Percentiles rank a stretch among this genome's conserved stretches.
Conservation (phyloP, 1,140 invertebrate species). For the Drosophila nasuta region DNA sequence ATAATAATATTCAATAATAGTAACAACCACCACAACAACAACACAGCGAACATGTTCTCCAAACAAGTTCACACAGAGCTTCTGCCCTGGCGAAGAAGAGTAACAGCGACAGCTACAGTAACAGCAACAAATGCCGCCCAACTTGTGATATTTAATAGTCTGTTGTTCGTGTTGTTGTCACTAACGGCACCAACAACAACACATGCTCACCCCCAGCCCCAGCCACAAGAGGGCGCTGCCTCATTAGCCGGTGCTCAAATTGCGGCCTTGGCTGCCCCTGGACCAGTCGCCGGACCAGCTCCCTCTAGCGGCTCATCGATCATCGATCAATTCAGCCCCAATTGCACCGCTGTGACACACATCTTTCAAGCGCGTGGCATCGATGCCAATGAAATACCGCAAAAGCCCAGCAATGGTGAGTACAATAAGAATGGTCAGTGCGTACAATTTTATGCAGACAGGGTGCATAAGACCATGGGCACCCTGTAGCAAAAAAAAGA, state of each 20-base stretch:
- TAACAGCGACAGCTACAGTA: conserved; percentile 29
- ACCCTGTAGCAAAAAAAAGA: not conserved
- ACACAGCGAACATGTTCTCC: conserved; percentile 43
- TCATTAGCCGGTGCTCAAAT: conserved; percentile 30
- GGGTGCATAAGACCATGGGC: not conserved
- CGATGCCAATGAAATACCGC: conserved; percentile 73
- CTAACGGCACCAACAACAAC: conserved; percentile 23
- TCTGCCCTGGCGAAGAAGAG: conserved; percentile 53
- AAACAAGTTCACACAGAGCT: conserved; percentile 27
- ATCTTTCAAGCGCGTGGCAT: conserved; percentile 76
- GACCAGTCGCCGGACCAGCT: conserved; percentile 36
- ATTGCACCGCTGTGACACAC: conserved; percentile 76
- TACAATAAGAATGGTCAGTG: not conserved
- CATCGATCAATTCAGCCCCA: conserved; percentile 79
- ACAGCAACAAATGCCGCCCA: conserved; percentile 47
- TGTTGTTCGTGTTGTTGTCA: conserved; percentile 33
- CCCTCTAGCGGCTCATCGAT: conserved; percentile 62
- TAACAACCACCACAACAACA: conserved; percentile 40
- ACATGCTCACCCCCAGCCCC: conserved; percentile 38
- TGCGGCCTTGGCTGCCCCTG: conserved; percentile 66
- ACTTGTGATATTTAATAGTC: conserved; percentile 64
- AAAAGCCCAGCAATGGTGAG: conserved; percentile 83
- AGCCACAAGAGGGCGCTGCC: conserved; percentile 34
- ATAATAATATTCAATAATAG: conserved; percentile 30
- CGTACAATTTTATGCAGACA: not conserved